phyloP scores from a whole-genome alignment of 92 coral and sea anemone genomes.

The Epizoanthus illoricatus region DNA sequence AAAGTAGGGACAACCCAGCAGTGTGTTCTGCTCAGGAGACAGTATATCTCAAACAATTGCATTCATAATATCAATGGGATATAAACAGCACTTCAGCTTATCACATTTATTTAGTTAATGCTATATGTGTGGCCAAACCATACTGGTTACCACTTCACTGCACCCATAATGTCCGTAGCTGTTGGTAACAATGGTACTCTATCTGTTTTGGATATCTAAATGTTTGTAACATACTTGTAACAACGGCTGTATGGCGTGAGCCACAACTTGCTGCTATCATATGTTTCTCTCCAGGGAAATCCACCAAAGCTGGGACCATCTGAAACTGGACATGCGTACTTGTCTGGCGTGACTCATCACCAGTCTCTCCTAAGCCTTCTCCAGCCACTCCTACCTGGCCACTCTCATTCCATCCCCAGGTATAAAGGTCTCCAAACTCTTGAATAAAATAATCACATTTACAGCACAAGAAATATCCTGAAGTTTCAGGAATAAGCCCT shows the following conservation, averaged over 20 bases:
- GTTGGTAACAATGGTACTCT: no score
- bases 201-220: no score
- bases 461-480: neutral
- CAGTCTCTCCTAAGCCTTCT: conserved; percentile 38
- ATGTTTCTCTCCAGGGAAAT: conserved; percentile 55
- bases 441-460: neutral
- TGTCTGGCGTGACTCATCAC: conserved; percentile 2
- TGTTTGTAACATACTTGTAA: conserved; percentile 55
- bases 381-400: conserved; percentile 86
- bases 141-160: no score
- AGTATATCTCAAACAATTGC: no score
- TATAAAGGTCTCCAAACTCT: conserved; percentile 92
- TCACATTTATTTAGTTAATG: no score
- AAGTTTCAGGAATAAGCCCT: neutral
- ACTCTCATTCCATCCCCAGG: conserved; percentile 98
- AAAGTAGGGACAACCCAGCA: no score
- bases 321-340: conserved; percentile 55
- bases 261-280: conserved; percentile 83
- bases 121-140: no score
- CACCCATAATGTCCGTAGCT: no score
- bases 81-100: no score
- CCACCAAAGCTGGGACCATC: conserved; percentile 60
- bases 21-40: no score
- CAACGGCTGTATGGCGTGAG: conserved; percentile 85
- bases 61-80: no score